phyloP scores from a whole-genome alignment of 2,113 vertebrate genomes.

The Hemichromis elongatus region DNA sequence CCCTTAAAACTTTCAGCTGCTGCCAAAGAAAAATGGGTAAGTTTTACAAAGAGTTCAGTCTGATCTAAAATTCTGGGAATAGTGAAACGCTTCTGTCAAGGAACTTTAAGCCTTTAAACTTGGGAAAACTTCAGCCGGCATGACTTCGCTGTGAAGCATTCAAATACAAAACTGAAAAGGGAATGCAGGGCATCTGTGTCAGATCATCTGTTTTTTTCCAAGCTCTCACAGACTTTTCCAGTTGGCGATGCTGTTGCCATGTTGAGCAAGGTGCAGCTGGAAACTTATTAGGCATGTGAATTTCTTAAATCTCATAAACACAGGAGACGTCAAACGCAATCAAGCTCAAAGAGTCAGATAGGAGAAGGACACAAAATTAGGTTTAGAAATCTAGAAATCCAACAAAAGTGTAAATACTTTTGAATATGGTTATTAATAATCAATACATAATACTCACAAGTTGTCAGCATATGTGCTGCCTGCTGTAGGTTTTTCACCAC shows the following conservation, averaged over 20 bases:
- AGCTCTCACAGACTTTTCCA: background rate
- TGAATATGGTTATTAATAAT: background rate
- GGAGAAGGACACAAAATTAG: background rate
- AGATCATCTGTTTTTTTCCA: background rate
- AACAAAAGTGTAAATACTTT: background rate
- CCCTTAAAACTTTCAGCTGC: slow-evolving; percentile 23
- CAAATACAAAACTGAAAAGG: background rate
- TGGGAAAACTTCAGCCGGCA: background rate
- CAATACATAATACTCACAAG: background rate
- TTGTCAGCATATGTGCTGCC: background rate
- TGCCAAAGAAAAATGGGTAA: slow-evolving; percentile 40
- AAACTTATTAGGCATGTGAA: background rate
- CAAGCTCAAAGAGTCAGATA: background rate
- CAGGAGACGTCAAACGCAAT: background rate
- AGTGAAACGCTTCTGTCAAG: background rate
- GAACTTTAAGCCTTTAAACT: background rate
- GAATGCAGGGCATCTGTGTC: background rate
- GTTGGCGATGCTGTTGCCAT: background rate
- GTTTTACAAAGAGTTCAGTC: slow-evolving; percentile 23
- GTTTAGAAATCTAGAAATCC: background rate
- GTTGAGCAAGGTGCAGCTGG: slow-evolving; percentile 7
- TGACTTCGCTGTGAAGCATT: background rate
- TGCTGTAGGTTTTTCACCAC: background rate
- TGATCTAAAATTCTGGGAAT: background rate
- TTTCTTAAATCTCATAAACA: background rate